phyloP scores from a whole-genome alignment of 2,797 vertebrate species.

The Ctenosaura bakeri region DNA sequence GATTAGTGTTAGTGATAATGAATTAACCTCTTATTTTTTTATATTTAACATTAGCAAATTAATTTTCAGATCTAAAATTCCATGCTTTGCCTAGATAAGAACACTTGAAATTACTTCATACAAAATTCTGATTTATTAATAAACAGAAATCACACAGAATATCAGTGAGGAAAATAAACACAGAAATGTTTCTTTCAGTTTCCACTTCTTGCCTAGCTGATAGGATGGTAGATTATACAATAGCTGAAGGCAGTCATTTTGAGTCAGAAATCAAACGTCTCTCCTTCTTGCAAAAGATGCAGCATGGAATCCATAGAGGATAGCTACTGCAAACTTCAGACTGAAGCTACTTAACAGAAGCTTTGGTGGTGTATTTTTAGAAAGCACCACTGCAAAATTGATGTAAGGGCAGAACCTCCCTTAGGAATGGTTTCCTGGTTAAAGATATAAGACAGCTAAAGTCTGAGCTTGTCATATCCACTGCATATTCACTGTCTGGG shows the following conservation, averaged over 20 bases:
- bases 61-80: too few species aligned
- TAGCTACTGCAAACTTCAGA: background rate
- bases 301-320: background rate
- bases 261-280: background rate
- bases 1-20: too few species aligned
- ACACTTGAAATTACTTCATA: background rate
- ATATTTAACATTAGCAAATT: too few species aligned
- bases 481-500: background rate
- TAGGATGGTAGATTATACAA: background rate
- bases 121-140: background rate
- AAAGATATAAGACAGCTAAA: background rate
- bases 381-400: background rate
- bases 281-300: background rate
- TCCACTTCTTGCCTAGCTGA: background rate
- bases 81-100: too few species aligned
- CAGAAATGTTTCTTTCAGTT: background rate
- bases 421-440: background rate
- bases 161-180: conserved; percentile 12
- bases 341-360: background rate
- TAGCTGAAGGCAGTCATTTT: background rate
- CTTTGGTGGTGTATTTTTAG: background rate
- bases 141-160: background rate
- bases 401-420: background rate
- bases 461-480: background rate
- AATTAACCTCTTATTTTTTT: too few species aligned